Conservation (phyloP, 2,113 vertebrate genomes). For the Electrona antarctica region DNA sequence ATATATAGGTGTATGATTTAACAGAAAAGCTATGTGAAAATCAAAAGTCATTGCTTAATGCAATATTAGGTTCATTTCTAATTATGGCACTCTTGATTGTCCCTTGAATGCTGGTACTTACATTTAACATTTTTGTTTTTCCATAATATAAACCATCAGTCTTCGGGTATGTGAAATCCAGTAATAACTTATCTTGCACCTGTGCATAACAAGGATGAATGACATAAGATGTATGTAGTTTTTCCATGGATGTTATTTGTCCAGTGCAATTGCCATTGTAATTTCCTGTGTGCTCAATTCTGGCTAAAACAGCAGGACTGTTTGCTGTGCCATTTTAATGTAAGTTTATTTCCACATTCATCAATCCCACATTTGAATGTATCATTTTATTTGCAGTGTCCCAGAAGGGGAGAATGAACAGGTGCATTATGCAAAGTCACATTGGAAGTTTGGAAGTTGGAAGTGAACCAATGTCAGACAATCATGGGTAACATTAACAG, state of each 20-base stretch:
- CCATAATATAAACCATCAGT: not conserved
- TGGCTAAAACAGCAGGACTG: constrained; percentile 62
- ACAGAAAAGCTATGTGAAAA: no score
- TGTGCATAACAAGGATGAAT: constrained; percentile 20
- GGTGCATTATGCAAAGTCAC: constrained; percentile 7
- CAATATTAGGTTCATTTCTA: constrained; percentile 12
- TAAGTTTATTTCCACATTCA: constrained; percentile 34
- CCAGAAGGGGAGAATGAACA: constrained; percentile 25
- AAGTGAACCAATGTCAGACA: constrained; percentile 51
- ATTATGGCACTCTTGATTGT: constrained; percentile 20
- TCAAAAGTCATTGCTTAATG: no score
- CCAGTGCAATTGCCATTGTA: constrained; percentile 5
- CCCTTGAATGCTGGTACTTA: constrained; percentile 55
- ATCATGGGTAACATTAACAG: constrained; percentile 28
- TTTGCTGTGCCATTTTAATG: constrained; percentile 42
- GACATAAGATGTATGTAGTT: constrained; percentile 45
- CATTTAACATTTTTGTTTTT: constrained; percentile 15
- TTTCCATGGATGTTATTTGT: constrained; percentile 23
- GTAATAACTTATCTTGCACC: constrained; percentile 19
- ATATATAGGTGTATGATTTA: no score
- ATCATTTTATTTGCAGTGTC: constrained; percentile 18
- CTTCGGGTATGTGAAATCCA: constrained; percentile 26
- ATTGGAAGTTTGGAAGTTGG: constrained; percentile 28
- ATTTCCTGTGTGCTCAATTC: constrained; percentile 23
- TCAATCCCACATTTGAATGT: constrained; percentile 17